These are phyloP conservation scores for Rhinolophus ferrumequinum DNA, from an alignment of 2,113 vertebrate species.

Conservation along the genomic window DNA sequence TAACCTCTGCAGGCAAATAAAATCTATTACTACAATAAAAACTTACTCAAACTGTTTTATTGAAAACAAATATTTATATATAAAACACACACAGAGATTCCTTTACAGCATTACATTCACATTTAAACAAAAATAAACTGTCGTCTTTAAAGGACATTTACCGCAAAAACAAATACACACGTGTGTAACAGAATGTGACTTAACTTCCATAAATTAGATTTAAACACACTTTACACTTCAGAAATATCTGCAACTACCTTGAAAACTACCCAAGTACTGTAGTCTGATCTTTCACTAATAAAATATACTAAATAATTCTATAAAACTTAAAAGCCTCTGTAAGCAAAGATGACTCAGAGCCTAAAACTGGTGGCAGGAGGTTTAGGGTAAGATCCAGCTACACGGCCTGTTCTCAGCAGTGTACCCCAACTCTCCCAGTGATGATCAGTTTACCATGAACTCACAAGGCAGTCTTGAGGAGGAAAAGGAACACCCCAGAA, in stretches of 20 bases:
- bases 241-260: conserved; percentile 7
- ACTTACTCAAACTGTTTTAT: neutral
- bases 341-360: neutral
- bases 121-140: neutral
- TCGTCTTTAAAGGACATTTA: neutral
- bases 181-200: neutral
- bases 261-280: neutral
- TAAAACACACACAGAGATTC: neutral
- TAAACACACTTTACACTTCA: neutral
- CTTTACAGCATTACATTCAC: neutral
- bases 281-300: neutral
- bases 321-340: neutral
- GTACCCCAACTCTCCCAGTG: neutral
- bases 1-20: neutral
- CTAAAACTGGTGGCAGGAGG: neutral
- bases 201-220: neutral
- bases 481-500: neutral
- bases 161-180: neutral
- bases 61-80: neutral
- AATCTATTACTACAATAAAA: conserved; percentile 2
- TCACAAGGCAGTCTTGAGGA: neutral
- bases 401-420: neutral
- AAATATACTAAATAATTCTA: neutral
- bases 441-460: neutral
- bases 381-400: neutral